Conservation (phyloP, 1,140 invertebrate genomes). For the Nixonia krombeini region DNA sequence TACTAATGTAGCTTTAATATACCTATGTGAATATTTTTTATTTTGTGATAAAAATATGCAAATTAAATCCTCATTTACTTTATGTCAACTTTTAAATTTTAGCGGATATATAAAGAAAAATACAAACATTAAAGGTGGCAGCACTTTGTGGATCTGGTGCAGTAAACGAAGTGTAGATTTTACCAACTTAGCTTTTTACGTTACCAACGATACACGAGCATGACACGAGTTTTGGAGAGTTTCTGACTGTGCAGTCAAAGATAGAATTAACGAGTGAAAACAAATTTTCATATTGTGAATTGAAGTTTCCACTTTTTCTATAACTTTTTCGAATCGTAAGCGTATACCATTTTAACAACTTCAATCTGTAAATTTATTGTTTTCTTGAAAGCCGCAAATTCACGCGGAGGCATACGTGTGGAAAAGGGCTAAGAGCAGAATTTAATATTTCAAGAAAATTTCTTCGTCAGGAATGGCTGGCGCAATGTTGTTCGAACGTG, state of each 20-base stretch:
- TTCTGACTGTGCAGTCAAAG: neutral
- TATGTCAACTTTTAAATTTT: too few species aligned
- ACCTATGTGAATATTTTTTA: too few species aligned
- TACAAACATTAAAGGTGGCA: too few species aligned
- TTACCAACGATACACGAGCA: too few species aligned
- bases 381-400: too few species aligned
- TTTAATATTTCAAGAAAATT: neutral
- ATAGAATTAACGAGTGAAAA: slow-evolving; percentile 1
- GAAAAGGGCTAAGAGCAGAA: neutral
- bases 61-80: too few species aligned
- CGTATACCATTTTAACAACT: neutral
- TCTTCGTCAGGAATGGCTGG: slow-evolving; percentile 78
- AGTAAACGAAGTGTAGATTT: too few species aligned
- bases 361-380: neutral
- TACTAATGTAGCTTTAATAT: too few species aligned
- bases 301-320: neutral
- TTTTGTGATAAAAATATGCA: too few species aligned
- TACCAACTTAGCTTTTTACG: too few species aligned
- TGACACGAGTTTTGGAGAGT: slow-evolving; percentile 46
- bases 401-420: neutral
- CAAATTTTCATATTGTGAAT: neutral
- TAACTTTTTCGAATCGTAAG: neutral
- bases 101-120: too few species aligned
- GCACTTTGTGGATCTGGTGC: too few species aligned
- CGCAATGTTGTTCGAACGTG: slow-evolving; percentile 87